Evolutionary conservation across 1,140 invertebrate genomes (phyloP), one percentile per base, ranked within the genome.

Genomic region (silkworm (Bombyx mori)): DNA sequence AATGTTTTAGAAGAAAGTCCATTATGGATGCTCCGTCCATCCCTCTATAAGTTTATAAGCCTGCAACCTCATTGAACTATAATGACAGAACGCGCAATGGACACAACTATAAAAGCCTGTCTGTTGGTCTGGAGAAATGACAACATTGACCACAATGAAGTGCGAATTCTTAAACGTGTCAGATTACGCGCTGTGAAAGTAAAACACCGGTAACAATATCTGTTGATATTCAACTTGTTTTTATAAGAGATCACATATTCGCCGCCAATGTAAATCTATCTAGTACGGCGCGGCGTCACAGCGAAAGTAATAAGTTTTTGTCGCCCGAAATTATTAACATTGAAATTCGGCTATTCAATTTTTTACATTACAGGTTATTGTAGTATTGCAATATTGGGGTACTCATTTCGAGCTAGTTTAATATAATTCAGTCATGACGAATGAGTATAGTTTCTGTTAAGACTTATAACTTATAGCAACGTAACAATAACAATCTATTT

Each of bases 131-230:
- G 49, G 8, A 57, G 44, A 46, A 10, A 54, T 54, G 43, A 45
- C 43, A 54, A 26, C 47, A 56, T 52, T 47, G 44, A 58, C 56
- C 56, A 55, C 53, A 62, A 58, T 54, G 44, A 55, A 62, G 45
- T 49, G 53, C 26, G 44, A 56, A 58, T 58, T 62, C 56, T 53
- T 53, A 62, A 58, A 55, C 47, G 54, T 60, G 43, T 62, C 49
- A 44, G 2, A 47, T 62, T 58, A 62, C 61, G 47, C 44, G 44
- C 35, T 49, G 61, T 62, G 61, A 62, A 62, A 62, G 61, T 62
- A 49, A 62, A 48, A 62, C 22, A 42, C 54, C 44, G 22, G 56
- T 52, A 58, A 58, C 60, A 45, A 62, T 62, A 56, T 44, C 61
- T 47, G 18, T 22, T 42, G 52, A 35, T 49, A 48, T 57, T 56